These are phyloP conservation scores for Lepidurus apus DNA, from an alignment of 1,140 invertebrate genomes.

Conservation along the genomic window DNA sequence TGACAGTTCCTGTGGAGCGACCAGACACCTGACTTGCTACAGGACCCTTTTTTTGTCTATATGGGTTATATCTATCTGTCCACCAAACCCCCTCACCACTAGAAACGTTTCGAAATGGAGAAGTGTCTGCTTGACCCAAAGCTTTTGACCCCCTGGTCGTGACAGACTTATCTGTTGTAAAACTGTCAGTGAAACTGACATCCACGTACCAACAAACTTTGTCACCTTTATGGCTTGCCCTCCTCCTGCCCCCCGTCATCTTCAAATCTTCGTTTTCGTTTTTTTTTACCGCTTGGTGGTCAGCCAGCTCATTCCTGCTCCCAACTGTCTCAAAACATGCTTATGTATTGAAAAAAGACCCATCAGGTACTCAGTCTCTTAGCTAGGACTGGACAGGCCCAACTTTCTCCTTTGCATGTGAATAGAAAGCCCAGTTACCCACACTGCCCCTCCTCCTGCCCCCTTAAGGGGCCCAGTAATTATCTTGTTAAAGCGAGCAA, in stretches of 20 bases:
- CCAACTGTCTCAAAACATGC: no score
- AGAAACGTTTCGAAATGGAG: conserved; percentile 6
- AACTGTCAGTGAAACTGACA: conserved; percentile 15
- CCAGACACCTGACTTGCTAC: background rate
- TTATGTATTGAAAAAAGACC: no score
- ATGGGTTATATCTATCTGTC: background rate
- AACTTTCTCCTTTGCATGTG: background rate
- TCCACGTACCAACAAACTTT: conserved; percentile 11
- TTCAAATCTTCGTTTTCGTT: background rate
- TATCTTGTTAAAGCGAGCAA: background rate
- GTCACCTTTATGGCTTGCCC: background rate
- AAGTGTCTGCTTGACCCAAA: background rate
- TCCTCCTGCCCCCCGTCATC: background rate
- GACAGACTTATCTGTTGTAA: conserved; percentile 13
- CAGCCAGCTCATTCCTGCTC: no score
- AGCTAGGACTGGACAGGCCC: background rate
- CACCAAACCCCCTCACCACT: background rate
- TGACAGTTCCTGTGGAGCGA: conserved; percentile 7
- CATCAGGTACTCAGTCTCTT: background rate
- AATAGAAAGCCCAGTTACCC: background rate
- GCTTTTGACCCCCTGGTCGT: background rate
- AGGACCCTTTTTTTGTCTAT: background rate
- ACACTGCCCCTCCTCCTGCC: background rate
- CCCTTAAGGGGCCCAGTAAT: background rate
- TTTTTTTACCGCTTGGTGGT: no score